phyloP scores from a whole-genome alignment of 2,113 vertebrate species.

The Muscicapa adusta region DNA sequence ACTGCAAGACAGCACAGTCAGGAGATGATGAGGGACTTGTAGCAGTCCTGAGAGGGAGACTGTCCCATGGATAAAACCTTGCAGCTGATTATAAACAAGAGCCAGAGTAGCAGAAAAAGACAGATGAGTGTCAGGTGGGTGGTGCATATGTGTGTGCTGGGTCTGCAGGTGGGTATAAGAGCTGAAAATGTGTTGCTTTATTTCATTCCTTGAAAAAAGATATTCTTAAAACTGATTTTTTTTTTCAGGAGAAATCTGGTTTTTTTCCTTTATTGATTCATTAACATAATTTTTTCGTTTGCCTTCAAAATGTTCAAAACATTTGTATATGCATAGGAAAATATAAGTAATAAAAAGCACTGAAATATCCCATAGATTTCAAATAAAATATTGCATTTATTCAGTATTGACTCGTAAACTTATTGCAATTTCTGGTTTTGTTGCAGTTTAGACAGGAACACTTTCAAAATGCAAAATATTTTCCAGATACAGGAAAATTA shows the following conservation, averaged over 20 bases:
- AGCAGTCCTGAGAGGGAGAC: not conserved
- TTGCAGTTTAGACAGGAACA: not conserved
- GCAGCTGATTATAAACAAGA: not conserved
- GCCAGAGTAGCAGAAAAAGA: not conserved
- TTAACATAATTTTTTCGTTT: not conserved
- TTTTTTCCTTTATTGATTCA: not conserved
- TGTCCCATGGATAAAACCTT: not conserved
- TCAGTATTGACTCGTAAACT: not conserved
- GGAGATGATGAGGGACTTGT: not conserved
- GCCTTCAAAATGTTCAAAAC: not conserved
- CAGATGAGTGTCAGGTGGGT: accelerated
- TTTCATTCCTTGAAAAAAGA: not conserved
- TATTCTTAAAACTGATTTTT: not conserved
- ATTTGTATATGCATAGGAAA: not conserved
- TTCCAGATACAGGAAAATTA: not conserved
- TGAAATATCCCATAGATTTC: not conserved
- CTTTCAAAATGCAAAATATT: not conserved
- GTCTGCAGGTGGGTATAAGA: not conserved
- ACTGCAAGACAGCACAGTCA: not conserved
- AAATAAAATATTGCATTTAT: not conserved
- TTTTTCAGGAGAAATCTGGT: not conserved
- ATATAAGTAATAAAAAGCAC: not conserved
- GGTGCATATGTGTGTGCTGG: accelerated
- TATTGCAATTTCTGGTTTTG: not conserved
- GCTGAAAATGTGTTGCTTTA: not conserved